These are phyloP conservation scores for Alviniconcha strummeri DNA, from an alignment of 2,888 invertebrate species.

Conservation along the genomic window DNA sequence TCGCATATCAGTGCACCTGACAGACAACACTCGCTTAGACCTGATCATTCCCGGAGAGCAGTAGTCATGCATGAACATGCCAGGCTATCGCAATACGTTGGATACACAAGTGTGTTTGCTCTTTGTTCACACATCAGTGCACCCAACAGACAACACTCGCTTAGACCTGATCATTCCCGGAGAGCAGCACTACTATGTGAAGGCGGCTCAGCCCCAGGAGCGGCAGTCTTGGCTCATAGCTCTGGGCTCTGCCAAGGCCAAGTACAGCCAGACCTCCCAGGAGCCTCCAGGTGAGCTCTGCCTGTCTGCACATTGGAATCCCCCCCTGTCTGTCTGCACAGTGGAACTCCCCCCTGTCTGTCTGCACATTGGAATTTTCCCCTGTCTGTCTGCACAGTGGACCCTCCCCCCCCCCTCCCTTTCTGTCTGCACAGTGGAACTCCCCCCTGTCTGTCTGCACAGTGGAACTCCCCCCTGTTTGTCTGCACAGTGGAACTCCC, in stretches of 20 bases:
- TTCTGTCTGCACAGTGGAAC: too few species aligned
- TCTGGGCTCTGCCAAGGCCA: conserved; percentile 86
- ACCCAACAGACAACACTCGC: conserved; percentile 82
- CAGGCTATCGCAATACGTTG: too few species aligned
- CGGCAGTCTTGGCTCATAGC: conserved; percentile 88
- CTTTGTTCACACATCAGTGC: conserved; percentile 75
- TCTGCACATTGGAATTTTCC: too few species aligned
- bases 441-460: too few species aligned
- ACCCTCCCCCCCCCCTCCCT: too few species aligned
- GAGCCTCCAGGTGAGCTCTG: not conserved
- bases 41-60: conserved; percentile 88
- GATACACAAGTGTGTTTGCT: too few species aligned
- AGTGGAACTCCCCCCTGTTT: too few species aligned
- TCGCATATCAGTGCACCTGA: conserved; percentile 77
- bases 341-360: too few species aligned
- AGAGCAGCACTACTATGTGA: conserved; percentile 87
- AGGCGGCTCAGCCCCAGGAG: conserved; percentile 85
- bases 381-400: too few species aligned
- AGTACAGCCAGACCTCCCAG: conserved; percentile 59
- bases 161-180: conserved; percentile 88
- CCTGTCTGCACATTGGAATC: too few species aligned
- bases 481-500: too few species aligned
- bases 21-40: conserved; percentile 84
- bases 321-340: too few species aligned
- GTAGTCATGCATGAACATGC: conserved; percentile 82